Evolutionary conservation across 1,140 invertebrate species (phyloP).

Genomic region (Belonocnema kinseyi): DNA sequence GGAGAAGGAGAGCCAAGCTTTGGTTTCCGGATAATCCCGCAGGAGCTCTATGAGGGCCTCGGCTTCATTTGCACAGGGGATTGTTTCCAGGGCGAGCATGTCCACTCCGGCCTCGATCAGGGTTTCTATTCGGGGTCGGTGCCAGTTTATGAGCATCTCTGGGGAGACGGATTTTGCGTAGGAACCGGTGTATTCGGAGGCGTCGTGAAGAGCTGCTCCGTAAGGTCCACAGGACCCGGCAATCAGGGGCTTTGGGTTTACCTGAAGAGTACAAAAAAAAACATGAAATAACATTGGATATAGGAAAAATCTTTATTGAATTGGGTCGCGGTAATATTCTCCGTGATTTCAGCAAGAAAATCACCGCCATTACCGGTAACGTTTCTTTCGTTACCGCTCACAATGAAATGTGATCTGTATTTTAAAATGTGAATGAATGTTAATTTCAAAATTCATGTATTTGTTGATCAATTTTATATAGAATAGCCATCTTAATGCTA

Average conservation of each 20-base stretch:
- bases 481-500: too few relatives aligned
- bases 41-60: slow-evolving; percentile 86
- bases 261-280: not conserved
- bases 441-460: too few relatives aligned
- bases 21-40: slow-evolving; percentile 81
- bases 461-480: too few relatives aligned
- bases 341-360: too few relatives aligned
- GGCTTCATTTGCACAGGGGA: slow-evolving; percentile 89
- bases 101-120: slow-evolving; percentile 87
- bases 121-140: slow-evolving; percentile 84
- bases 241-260: slow-evolving; percentile 75
- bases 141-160: slow-evolving; percentile 85
- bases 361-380: too few relatives aligned
- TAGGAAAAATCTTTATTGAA: too few relatives aligned
- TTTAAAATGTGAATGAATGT: too few relatives aligned
- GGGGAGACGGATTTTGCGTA: slow-evolving; percentile 84
- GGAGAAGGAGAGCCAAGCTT: slow-evolving; percentile 91
- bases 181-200: slow-evolving; percentile 91
- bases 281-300: too few relatives aligned
- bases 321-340: too few relatives aligned
- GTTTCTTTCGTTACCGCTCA: too few relatives aligned
- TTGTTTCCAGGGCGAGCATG: slow-evolving; percentile 91
- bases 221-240: slow-evolving; percentile 94
- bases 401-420: too few relatives aligned
- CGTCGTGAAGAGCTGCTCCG: slow-evolving; percentile 90